Conservation (phyloP, 2,113 vertebrate species). For the Cephalopholis sonnerati region DNA sequence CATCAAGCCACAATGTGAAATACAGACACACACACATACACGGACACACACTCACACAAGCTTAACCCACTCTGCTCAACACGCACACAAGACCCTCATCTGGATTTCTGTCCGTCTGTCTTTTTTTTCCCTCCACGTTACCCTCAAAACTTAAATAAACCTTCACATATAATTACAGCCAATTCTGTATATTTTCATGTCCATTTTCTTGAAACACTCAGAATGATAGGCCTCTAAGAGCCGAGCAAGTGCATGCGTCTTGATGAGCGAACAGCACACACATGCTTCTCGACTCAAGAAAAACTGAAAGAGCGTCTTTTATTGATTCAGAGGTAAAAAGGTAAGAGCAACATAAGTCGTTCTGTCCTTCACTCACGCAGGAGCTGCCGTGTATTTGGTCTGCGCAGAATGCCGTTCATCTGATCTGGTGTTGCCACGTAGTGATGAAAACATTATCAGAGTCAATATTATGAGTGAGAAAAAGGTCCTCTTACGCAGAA, state of each 20-base stretch:
- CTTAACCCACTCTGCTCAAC: constrained; percentile 50
- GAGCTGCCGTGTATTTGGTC: constrained; percentile 63
- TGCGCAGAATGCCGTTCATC: constrained; percentile 62
- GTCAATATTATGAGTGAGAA: constrained; percentile 81
- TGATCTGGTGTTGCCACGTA: constrained; percentile 60
- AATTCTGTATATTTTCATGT: constrained; percentile 86
- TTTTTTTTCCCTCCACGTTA: constrained; percentile 66
- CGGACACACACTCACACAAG: constrained; percentile 31
- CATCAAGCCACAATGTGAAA: constrained; percentile 78
- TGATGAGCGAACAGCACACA: constrained; percentile 63
- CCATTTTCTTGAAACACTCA: constrained; percentile 80
- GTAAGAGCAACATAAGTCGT: constrained; percentile 74
- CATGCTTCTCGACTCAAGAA: constrained; percentile 41
- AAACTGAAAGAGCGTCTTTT: constrained; percentile 77
- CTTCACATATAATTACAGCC: constrained; percentile 83
- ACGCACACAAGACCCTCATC: constrained; percentile 61
- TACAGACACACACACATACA: constrained; percentile 50
- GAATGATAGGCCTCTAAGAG: constrained; percentile 72
- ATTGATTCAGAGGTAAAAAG: constrained; percentile 79
- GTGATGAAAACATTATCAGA: constrained; percentile 82
- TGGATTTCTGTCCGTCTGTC: constrained; percentile 73
- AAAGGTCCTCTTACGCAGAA: constrained; percentile 75
- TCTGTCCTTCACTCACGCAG: constrained; percentile 60
- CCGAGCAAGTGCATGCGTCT: constrained; percentile 53
- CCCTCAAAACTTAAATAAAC: constrained; percentile 86